phyloP scores from a whole-genome alignment of 2,113 vertebrate genomes.

The Haplochromis burtoni region DNA sequence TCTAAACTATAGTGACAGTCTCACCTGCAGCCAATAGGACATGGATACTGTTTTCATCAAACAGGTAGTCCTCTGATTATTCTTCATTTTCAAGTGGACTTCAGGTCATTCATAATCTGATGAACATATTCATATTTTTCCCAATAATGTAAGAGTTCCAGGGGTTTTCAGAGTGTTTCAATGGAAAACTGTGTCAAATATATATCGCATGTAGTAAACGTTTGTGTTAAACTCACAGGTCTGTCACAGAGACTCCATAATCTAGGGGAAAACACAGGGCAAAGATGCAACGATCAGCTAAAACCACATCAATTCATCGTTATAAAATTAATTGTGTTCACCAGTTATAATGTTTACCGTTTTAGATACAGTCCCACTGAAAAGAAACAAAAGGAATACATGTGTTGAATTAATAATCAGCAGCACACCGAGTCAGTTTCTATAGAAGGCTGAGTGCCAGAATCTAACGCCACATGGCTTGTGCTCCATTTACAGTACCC shows the following conservation, averaged over 20 bases:
- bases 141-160: not conserved
- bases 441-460: not conserved
- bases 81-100: not conserved
- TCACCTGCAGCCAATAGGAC: not conserved
- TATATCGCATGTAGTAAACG: not conserved
- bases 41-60: not conserved
- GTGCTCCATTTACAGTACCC: accelerated
- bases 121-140: not conserved
- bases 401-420: not conserved
- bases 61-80: not conserved
- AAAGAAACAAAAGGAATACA: not conserved
- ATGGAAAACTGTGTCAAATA: not conserved
- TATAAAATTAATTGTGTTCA: accelerated
- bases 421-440: accelerated
- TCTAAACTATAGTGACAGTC: not conserved
- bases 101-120: not conserved
- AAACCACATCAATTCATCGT: not conserved
- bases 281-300: not conserved
- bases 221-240: not conserved
- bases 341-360: accelerated
- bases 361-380: not conserved
- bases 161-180: not conserved
- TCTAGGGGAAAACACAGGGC: not conserved
- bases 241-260: not conserved
- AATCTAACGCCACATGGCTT: accelerated